Evolutionary conservation across 2,113 vertebrate species (phyloP).

Genomic region (Lophius piscatorius): DNA sequence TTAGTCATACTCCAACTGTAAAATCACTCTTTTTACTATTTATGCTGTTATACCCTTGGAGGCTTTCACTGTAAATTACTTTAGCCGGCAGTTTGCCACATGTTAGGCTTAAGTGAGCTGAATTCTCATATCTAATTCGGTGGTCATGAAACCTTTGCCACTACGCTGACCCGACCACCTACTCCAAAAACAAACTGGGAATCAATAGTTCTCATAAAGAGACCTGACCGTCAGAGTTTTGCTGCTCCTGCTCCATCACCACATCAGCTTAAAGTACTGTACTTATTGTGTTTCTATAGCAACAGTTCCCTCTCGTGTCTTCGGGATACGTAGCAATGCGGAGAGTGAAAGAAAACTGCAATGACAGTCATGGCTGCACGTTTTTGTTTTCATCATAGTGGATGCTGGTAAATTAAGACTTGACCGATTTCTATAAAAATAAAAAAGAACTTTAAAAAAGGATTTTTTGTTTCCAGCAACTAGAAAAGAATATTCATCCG

Average conservation of each 20-base stretch:
- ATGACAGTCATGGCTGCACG: slow-evolving; percentile 37
- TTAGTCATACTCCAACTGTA: neutral
- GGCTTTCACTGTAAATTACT: slow-evolving; percentile 1
- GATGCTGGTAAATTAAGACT: slow-evolving; percentile 14
- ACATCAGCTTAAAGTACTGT: slow-evolving; percentile 65
- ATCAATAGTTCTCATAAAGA: slow-evolving; percentile 33
- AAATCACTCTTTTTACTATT: neutral
- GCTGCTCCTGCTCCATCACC: slow-evolving; percentile 54
- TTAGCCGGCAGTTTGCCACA: neutral
- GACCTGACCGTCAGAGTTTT: slow-evolving; percentile 54
- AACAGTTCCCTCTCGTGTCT: slow-evolving; percentile 70
- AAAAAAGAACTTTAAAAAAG: too few species aligned
- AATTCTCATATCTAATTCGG: slow-evolving; percentile 27
- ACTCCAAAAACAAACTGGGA: slow-evolving; percentile 13
- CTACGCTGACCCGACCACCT: slow-evolving; percentile 10
- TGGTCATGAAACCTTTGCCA: slow-evolving; percentile 6
- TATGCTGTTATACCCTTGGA: neutral
- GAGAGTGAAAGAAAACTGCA: slow-evolving; percentile 35
- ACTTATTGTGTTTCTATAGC: slow-evolving; percentile 75
- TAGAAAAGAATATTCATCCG: neutral
- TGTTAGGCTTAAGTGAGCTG: slow-evolving; percentile 7
- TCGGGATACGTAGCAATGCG: slow-evolving; percentile 58
- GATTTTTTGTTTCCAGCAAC: neutral
- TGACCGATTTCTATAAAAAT: neutral
- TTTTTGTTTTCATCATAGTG: slow-evolving; percentile 31